Conservation (phyloP, 2,113 vertebrate genomes). For the Noctilio leporinus region DNA sequence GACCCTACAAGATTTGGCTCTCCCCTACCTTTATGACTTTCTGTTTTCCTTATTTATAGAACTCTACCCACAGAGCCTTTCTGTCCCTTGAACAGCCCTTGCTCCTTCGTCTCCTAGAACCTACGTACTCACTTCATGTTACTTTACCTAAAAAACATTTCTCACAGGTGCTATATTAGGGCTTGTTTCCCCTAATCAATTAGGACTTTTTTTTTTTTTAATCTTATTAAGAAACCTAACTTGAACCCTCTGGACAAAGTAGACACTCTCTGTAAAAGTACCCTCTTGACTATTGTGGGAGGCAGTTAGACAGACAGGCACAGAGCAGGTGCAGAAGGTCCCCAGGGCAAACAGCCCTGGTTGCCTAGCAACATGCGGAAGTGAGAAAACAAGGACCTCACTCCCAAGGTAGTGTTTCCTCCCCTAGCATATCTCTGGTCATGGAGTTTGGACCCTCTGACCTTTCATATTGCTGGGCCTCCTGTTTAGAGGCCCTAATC, state of each 20-base stretch:
- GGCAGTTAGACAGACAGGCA: no score
- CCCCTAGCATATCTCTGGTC: no score
- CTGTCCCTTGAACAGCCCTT: background rate
- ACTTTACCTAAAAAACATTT: background rate
- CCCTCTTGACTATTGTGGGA: background rate
- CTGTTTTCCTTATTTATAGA: background rate
- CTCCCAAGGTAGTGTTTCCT: no score
- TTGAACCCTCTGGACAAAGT: background rate
- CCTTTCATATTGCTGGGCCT: no score
- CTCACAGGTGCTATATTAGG: background rate
- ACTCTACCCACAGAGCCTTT: background rate
- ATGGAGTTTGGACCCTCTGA: no score
- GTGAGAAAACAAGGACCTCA: no score
- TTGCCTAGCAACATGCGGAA: no score
- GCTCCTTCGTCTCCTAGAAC: rapidly evolving
- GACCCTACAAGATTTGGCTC: background rate
- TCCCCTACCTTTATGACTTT: background rate
- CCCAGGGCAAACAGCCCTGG: no score
- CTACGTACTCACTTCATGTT: background rate
- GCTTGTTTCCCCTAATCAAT: background rate
- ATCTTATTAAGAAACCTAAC: background rate
- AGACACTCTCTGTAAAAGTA: background rate
- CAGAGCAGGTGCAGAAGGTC: no score
- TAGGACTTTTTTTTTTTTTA: background rate
- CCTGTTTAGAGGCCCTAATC: no score